phyloP scores from a whole-genome alignment of 2,888 invertebrate genomes.

The Imbricaverruca yamaguchii region DNA sequence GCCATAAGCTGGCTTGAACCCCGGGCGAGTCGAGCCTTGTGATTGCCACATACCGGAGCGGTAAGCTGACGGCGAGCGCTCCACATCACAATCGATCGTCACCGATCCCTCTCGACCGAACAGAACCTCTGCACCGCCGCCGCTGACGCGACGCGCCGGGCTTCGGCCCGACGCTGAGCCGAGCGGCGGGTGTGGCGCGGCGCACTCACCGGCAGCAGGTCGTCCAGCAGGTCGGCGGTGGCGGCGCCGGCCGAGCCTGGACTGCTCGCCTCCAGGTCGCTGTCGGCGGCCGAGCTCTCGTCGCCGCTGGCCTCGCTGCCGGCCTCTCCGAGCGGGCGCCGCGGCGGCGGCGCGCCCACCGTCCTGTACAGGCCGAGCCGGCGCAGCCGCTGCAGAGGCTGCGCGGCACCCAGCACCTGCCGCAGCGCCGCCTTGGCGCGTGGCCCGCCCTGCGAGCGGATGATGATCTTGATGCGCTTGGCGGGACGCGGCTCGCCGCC shows the following conservation, averaged over 20 bases:
- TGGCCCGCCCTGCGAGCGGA: slow-evolving; percentile 15
- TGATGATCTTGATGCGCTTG: slow-evolving; percentile 21
- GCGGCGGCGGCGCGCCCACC: neutral
- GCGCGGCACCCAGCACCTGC: neutral
- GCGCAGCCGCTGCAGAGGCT: slow-evolving; percentile 1
- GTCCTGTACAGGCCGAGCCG: neutral
- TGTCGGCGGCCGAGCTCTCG: slow-evolving; percentile 7
- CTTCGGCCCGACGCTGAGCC: no score
- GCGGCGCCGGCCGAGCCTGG: slow-evolving; percentile 8
- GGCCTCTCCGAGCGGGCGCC: neutral
- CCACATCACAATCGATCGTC: no score
- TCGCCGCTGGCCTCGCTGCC: neutral
- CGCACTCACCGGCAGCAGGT: slow-evolving; percentile 15
- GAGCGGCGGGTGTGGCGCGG: neutral
- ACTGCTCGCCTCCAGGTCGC: slow-evolving; percentile 2
- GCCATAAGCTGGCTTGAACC: no score
- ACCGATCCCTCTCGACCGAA: no score
- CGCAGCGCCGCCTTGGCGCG: slow-evolving; percentile 17
- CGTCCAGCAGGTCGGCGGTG: slow-evolving; percentile 12
- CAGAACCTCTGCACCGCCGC: no score
- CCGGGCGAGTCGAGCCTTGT: no score
- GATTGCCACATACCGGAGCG: no score
- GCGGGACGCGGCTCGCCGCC: neutral
- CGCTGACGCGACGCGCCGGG: no score
- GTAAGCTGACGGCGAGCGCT: no score